Evolutionary conservation across 2,888 invertebrate genomes (phyloP), one percentile per base, ranked within the genome.

Genomic region (Girardia tigrina): DNA sequence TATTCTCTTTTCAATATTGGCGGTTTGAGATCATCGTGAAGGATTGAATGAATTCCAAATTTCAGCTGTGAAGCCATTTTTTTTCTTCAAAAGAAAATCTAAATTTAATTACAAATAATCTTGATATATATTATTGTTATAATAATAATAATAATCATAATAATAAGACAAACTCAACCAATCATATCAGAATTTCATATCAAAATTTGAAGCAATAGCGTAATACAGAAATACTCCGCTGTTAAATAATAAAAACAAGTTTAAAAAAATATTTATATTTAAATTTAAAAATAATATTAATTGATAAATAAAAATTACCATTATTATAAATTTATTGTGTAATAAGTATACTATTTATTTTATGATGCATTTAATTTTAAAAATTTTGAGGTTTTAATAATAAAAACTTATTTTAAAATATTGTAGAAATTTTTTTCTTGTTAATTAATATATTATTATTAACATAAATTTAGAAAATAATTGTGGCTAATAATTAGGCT

Each of bases 21-120:
- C n/a, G 56, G 23, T 56, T 56, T 56, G n/a, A 56, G n/a, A 56
- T 16, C 23, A 23, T 56, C 56, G 23, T 56, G 56, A 56, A 56
- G 56, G 4, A 56, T 56, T 56, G 56, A 56, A 56, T 56, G 56
- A 56, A 56, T 56, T 56, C 56, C 56, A 56, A 56, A 56, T 56
- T 56, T 56, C 56, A 56, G n/a, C 23, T 56, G 56, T n/a, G 56
- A 20, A 56, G 56, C 56, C 56, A 56, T 56, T n/a, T n/a, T n/a
- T n/a, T 6, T 23, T 20, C 56, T 56, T 56, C 20, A 56, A 56
- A 56, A 56, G 56, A 56, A 56, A 56, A 56, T 56, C 56, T 56
- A 56, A 56, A 56, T 8, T 56, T 56, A 23, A 56, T 56, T 23
- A 56, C 8, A 56, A n/a, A 56, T 56, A 56, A 56, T 20, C 23